These are phyloP conservation scores for Halotydeus destructor DNA, from an alignment of 1,140 invertebrate species.

Conservation along the genomic window DNA sequence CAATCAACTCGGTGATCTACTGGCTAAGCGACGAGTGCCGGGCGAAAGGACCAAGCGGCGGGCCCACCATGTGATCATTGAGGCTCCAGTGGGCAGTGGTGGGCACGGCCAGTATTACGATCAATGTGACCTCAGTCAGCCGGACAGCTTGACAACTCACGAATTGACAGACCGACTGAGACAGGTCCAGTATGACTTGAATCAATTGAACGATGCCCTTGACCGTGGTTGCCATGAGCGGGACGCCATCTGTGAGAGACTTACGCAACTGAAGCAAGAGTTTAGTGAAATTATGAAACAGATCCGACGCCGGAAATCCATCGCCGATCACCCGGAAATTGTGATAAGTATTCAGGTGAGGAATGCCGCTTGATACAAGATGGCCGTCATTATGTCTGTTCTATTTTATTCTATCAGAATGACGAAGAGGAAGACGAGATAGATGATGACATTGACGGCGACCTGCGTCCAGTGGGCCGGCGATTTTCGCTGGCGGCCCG, in stretches of 20 bases:
- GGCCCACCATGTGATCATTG: not conserved
- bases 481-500: constrained; percentile 16
- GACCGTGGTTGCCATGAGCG: constrained; percentile 3
- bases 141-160: not conserved
- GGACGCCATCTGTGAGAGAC: constrained; percentile 4
- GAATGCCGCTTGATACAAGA: not conserved
- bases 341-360: constrained; percentile 14
- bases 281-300: constrained; percentile 11
- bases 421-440: constrained; percentile 3
- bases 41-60: constrained; percentile 23
- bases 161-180: constrained; percentile 8
- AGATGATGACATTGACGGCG: constrained; percentile 24
- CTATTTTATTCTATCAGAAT: not conserved
- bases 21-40: constrained; percentile 29
- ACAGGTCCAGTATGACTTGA: constrained; percentile 9
- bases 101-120: not conserved
- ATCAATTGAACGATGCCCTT: constrained; percentile 10
- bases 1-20: constrained; percentile 26
- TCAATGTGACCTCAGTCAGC: not conserved
- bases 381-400: not conserved
- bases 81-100: not conserved
- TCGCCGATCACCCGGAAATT: constrained; percentile 12
- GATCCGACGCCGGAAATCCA: constrained; percentile 14
- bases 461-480: constrained; percentile 19
- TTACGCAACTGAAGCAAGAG: constrained; percentile 11